Base-by-base conservation (phyloP, 2,888 invertebrate species). In the Odontocolon sp. region DNA sequence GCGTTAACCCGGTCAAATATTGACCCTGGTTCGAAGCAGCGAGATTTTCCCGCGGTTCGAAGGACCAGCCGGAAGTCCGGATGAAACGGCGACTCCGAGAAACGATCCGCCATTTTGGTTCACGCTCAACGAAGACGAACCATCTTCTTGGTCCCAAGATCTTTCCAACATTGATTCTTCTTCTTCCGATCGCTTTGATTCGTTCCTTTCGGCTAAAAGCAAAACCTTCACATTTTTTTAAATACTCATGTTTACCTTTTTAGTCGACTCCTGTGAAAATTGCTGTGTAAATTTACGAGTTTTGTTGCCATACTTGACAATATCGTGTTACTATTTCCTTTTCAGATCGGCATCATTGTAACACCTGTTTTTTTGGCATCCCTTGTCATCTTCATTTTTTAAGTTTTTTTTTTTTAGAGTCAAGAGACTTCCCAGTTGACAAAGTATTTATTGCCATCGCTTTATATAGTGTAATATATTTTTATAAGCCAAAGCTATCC, bases 1-100 rank as follows among this genome's bases (percentile, higher is more conserved):
- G 72, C 45, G 36, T 47, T 38, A 23, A 56, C 59, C 36, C 80
- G 72, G 56, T 83, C 79, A 81, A 86, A 86, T 85, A 85, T 85
- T 86, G 79, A 83, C 82, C 63, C 33, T 50, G 50, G 47, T 50
- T 64, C 26, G 23, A 64, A n/a, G 56, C 21, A n/a, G 2, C 42
- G 28, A 42, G 28, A 9, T 45, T 33, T 45, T 31, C 1, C 31
- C 31, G 61, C 16, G 31, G 11, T 31, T n/a, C 18, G 16, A n/a
- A 40, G 18, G 59, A 9, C 42, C 28, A n/a, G 21, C 21, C 8
- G 38, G 23, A 9, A 26, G 28, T 4, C 2, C 52, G n/a, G 11
- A 26, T 50, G 50, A 23, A 0, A 11, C 54, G 16, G 26, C 6
- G 9, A 18, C 8, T 2, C 9, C n/a, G n/a, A n/a, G n/a, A n/a